phyloP scores from a whole-genome alignment of 2,888 invertebrate species.

The Cephonodes hylas region DNA sequence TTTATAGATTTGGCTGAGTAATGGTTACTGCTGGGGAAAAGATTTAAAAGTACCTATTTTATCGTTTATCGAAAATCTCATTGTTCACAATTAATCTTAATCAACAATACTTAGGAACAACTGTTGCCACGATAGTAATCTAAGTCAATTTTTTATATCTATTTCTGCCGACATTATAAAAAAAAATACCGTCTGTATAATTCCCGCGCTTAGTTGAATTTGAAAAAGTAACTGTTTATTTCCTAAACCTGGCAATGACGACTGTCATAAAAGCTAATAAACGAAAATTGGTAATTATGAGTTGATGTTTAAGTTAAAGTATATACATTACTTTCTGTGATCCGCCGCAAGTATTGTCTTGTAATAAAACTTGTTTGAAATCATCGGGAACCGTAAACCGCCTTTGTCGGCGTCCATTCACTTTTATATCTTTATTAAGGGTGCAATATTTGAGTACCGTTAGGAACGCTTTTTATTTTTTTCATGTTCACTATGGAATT shows the following conservation, averaged over 20 bases:
- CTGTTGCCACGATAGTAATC: too few species aligned
- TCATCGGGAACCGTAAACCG: conserved; percentile 9
- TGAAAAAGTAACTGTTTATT: background rate
- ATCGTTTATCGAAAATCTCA: too few species aligned
- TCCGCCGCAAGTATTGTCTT: conserved; percentile 12
- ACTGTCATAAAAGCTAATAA: conserved; percentile 1
- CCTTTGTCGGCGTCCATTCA: conserved; percentile 10
- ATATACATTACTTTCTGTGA: conserved; percentile 1
- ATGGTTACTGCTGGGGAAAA: background rate
- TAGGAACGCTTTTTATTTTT: conserved; percentile 4
- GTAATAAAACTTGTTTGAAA: conserved; percentile 11
- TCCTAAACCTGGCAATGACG: background rate
- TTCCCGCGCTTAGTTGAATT: background rate
- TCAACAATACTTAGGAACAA: too few species aligned
- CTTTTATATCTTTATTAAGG: conserved; percentile 12
- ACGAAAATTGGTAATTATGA: background rate
- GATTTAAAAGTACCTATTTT: background rate
- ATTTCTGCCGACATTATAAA: too few species aligned
- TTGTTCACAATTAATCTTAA: background rate
- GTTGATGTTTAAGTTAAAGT: background rate
- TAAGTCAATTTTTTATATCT: too few species aligned
- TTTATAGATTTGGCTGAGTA: background rate
- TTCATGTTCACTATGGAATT: background rate
- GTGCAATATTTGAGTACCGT: conserved; percentile 11
- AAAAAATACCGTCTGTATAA: too few species aligned